phyloP scores from a whole-genome alignment of 2,888 invertebrate genomes.

The Chirona hameri region DNA sequence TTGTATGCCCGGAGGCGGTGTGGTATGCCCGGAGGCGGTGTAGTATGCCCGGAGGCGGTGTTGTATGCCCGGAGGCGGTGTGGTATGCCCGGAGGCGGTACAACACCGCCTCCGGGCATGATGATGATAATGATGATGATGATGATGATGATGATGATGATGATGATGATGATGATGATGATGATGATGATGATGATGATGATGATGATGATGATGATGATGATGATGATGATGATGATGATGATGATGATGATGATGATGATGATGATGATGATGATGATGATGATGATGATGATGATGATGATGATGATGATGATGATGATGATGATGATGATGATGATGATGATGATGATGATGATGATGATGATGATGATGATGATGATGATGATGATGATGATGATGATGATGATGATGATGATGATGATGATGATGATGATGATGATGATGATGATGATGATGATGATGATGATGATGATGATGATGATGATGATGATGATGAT shows the following conservation, averaged over 20 bases:
- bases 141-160: slow-evolving; percentile 22
- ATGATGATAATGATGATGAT: slow-evolving; percentile 22
- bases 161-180: slow-evolving; percentile 22
- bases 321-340: slow-evolving; percentile 22
- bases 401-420: slow-evolving; percentile 22
- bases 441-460: slow-evolving; percentile 22
- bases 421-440: slow-evolving; percentile 22
- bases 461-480: slow-evolving; percentile 22
- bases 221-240: slow-evolving; percentile 22
- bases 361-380: slow-evolving; percentile 11
- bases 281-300: slow-evolving; percentile 22
- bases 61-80: too few species aligned
- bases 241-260: slow-evolving; percentile 22
- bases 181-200: slow-evolving; percentile 22
- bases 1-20: too few species aligned
- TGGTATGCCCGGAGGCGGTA: too few species aligned
- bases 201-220: slow-evolving; percentile 22
- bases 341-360: slow-evolving; percentile 10
- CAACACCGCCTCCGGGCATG: too few species aligned
- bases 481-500: slow-evolving; percentile 22
- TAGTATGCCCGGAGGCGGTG: too few species aligned
- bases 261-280: slow-evolving; percentile 22
- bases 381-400: slow-evolving; percentile 22
- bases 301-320: slow-evolving; percentile 10
- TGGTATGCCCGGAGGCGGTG: too few species aligned